Evolutionary conservation across 2,888 invertebrate genomes (phyloP).

Genomic region (Drosophila pseudotakahashii): DNA sequence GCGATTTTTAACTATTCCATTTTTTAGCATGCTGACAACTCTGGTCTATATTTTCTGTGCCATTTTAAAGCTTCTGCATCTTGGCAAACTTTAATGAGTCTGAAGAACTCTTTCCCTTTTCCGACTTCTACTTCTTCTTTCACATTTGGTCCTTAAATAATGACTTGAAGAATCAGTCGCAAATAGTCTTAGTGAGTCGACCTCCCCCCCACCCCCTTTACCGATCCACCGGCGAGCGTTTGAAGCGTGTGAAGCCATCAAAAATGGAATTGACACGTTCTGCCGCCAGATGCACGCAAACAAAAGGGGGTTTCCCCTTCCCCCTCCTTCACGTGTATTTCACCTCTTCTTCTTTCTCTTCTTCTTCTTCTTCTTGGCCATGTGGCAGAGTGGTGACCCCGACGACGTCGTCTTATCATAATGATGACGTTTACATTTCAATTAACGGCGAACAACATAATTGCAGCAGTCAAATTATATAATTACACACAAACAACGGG

Average conservation of each 20-base stretch:
- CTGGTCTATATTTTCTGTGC: not conserved
- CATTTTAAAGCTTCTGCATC: not conserved
- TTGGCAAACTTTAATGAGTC: slow-evolving; percentile 13
- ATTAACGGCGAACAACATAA: slow-evolving; percentile 79
- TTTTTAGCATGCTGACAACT: not conserved
- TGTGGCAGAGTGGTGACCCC: slow-evolving; percentile 35
- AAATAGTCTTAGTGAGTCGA: slow-evolving; percentile 21
- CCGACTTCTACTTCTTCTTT: not conserved
- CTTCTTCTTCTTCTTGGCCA: not conserved
- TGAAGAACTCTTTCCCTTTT: not conserved
- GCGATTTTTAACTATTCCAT: no score
- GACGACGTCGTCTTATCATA: slow-evolving; percentile 69
- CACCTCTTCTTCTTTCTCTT: not conserved
- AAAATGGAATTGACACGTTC: slow-evolving; percentile 52
- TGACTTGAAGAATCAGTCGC: slow-evolving; percentile 11
- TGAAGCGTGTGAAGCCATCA: slow-evolving; percentile 49
- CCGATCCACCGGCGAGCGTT: slow-evolving; percentile 10
- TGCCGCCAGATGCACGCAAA: slow-evolving; percentile 35
- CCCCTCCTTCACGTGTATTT: not conserved
- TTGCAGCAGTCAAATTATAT: slow-evolving; percentile 80
- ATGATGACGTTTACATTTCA: slow-evolving; percentile 81
- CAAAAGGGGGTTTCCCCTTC: slow-evolving; percentile 14
- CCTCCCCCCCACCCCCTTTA: not conserved
- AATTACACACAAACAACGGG: slow-evolving; percentile 66
- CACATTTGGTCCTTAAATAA: slow-evolving; percentile 10